Percentiles rank a stretch among this genome's conserved stretches.
Conservation (phyloP, 2,888 invertebrate genomes). For the Magallana nippona region DNA sequence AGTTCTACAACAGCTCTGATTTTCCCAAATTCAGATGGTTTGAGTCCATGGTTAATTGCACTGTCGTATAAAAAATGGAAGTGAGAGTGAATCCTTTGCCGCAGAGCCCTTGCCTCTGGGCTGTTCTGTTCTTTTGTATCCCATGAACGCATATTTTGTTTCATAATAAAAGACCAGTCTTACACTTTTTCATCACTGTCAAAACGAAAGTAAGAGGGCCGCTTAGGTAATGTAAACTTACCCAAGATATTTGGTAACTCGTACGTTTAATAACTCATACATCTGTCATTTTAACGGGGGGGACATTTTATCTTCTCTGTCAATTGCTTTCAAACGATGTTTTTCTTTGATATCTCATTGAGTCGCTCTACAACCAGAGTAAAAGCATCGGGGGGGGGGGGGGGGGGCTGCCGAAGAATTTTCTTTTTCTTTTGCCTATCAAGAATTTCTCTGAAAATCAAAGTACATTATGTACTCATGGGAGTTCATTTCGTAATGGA, state of each 20-base stretch:
- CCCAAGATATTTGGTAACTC: neutral
- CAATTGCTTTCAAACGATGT: no score
- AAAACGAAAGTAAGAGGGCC: neutral
- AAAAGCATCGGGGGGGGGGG: no score
- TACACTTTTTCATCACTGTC: no score
- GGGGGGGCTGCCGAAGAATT: no score
- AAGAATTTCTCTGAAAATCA: no score
- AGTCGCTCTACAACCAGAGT: no score
- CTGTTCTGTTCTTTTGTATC: neutral
- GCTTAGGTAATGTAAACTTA: neutral
- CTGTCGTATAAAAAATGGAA: conserved; percentile 10
- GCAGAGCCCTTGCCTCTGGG: neutral
- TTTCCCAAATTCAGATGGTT: neutral
- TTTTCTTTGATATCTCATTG: no score
- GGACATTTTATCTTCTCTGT: no score
- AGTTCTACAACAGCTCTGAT: conserved; percentile 8
- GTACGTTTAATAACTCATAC: neutral
- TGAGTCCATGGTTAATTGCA: neutral
- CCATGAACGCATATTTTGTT: neutral
- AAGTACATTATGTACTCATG: no score
- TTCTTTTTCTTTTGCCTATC: no score
- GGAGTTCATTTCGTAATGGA: no score
- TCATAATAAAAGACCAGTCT: neutral
- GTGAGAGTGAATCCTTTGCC: neutral
- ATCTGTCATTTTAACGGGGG: no score